Conservation (phyloP, 2,888 invertebrate genomes). For the Trichacis sp. region DNA sequence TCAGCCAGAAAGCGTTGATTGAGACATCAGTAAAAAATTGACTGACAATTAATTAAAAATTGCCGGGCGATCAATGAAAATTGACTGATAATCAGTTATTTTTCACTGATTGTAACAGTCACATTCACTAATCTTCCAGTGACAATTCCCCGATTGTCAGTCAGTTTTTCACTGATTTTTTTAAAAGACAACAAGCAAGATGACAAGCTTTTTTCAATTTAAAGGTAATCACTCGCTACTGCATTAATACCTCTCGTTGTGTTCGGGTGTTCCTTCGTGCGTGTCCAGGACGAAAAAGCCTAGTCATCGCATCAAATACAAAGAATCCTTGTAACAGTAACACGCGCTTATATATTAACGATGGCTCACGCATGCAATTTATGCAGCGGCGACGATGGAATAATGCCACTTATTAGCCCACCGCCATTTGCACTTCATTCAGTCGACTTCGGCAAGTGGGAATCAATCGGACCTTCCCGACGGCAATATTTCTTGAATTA, state of each 20-base stretch:
- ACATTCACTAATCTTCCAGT: no score
- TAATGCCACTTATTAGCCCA: slow-evolving; percentile 46
- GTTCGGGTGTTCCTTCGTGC: slow-evolving; percentile 28
- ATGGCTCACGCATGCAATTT: slow-evolving; percentile 25
- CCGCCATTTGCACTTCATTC: slow-evolving; percentile 61
- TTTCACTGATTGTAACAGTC: no score
- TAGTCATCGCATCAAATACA: slow-evolving; percentile 39
- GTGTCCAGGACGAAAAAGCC: slow-evolving; percentile 36
- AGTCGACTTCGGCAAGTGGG: slow-evolving; percentile 39
- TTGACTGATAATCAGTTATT: no score
- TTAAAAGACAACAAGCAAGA: no score
- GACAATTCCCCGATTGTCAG: no score
- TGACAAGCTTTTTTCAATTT: slow-evolving; percentile 28
- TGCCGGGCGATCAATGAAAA: no score
- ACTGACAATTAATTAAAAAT: no score
- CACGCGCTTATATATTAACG: slow-evolving; percentile 30
- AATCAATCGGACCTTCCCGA: slow-evolving; percentile 33
- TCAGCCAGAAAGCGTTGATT: no score
- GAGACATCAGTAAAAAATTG: no score
- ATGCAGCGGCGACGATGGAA: slow-evolving; percentile 28
- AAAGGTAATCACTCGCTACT: slow-evolving; percentile 39
- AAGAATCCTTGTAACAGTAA: slow-evolving; percentile 44
- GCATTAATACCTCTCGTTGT: slow-evolving; percentile 39
- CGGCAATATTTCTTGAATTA: slow-evolving; percentile 32
- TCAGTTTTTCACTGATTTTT: no score